These are phyloP conservation scores for Zaprionus bogoriensis DNA, from an alignment of 2,888 invertebrate genomes.

Conservation along the genomic window DNA sequence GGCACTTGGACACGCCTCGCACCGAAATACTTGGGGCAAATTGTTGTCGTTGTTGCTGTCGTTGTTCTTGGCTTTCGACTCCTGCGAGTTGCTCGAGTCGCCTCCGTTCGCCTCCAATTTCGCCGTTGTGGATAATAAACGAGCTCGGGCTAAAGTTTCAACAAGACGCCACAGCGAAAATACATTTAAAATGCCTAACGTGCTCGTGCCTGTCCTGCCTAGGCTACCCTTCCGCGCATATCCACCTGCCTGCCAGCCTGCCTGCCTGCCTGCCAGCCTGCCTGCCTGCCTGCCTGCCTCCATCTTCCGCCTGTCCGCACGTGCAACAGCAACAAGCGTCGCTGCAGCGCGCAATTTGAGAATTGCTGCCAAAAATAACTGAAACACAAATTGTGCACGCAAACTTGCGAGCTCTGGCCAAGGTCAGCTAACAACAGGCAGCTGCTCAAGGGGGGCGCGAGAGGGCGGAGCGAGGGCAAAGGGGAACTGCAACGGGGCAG, in stretches of 20 bases:
- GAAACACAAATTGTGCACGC: slow-evolving; percentile 68
- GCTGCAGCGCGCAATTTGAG: slow-evolving; percentile 51
- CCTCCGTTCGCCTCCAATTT: slow-evolving; percentile 18
- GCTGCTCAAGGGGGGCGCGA: background rate
- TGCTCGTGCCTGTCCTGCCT: slow-evolving; percentile 20
- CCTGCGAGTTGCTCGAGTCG: slow-evolving; percentile 10
- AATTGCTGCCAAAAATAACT: slow-evolving; percentile 62
- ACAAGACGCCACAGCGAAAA: slow-evolving; percentile 46
- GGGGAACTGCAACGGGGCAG: background rate
- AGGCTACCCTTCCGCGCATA: too few relatives aligned
- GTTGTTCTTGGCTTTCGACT: slow-evolving; percentile 9
- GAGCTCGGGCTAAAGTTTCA: slow-evolving; percentile 50
- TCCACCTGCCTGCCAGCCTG: background rate
- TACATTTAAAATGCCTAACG: slow-evolving; percentile 58
- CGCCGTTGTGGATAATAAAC: slow-evolving; percentile 46
- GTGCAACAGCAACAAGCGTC: slow-evolving; percentile 39
- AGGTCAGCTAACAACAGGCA: slow-evolving; percentile 46
- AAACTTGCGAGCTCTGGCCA: slow-evolving; percentile 55
- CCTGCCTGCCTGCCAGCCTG: slow-evolving; percentile 15
- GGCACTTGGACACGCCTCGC: slow-evolving; percentile 47
- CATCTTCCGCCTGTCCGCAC: slow-evolving; percentile 19
- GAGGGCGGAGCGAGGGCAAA: too few relatives aligned
- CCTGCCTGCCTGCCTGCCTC: slow-evolving; percentile 19
- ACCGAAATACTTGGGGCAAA: slow-evolving; percentile 36
- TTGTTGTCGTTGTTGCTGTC: slow-evolving; percentile 27